Base-by-base conservation (phyloP, 2,888 invertebrate species). In the Erpobdella octoculata region DNA sequence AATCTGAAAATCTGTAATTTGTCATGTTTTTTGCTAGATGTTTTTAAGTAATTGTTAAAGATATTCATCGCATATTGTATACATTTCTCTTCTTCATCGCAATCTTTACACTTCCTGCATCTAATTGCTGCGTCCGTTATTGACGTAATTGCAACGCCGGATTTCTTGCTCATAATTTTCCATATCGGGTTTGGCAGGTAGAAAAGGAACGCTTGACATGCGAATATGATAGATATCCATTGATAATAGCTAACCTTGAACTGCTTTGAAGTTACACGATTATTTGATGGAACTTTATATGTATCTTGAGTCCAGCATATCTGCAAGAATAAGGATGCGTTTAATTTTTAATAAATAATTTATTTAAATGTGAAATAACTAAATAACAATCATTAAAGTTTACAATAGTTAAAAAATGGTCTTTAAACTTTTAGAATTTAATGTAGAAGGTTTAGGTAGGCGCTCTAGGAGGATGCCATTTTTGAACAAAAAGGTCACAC, bases 251-350 rank as follows among this genome's bases (percentile, higher is more conserved):
- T 71, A 66, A 76, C 73, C 21, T n/a, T n/a, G n/a, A n/a, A n/a
- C 12, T 71, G 36, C 15, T 71, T 70, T 5, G 72, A 72, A 25
- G 59, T 41, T 12, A 64, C 70, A n/a, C n/a, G n/a, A n/a, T n/a
- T n/a, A n/a, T n/a, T n/a, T n/a, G n/a, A n/a, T n/a, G n/a, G n/a
- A n/a, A n/a, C n/a, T n/a, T n/a, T n/a, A 76, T 84, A 85, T 33
- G 85, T 85, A 78, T 84, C 85, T 75, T 83, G 83, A 31, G 85
- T 84, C 84, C 83, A 85, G 77, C 85, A 85, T 64, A 85, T 84
- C 77, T 75, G 59, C 33, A 38, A 35, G 65, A 0, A 4, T 28
- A 21, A 46, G 21, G 2, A n/a, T 18, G 18, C 21, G 46, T 3
- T 3, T 18, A 3, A 5, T n/a, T 46, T 46, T n/a, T 21, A 64